A percentile compares a stretch with the other conserved stretches of the same genome.
These are phyloP conservation scores for Myioborus melanocephalus DNA, from an alignment of 2,797 vertebrate species.

Conservation along the genomic window DNA sequence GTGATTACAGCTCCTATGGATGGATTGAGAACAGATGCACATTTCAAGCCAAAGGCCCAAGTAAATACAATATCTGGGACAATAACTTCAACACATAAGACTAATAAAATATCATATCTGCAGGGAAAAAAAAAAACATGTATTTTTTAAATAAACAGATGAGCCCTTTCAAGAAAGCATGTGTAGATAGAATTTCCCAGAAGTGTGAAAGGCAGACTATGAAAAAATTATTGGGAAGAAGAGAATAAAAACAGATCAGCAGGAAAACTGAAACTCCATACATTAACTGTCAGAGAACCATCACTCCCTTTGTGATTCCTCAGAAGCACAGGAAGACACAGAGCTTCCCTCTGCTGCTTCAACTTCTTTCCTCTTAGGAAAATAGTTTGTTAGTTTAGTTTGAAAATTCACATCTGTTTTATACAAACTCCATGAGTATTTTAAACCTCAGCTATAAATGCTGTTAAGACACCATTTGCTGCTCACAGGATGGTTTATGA, in stretches of 20 bases:
- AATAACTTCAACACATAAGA: not conserved
- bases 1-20: not conserved
- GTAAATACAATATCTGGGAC: not conserved
- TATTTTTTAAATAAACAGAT: conserved; percentile 13
- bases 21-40: not conserved
- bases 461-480: conserved; percentile 10
- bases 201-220: not conserved
- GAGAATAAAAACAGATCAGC: not conserved
- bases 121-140: not conserved
- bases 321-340: not conserved
- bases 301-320: not conserved
- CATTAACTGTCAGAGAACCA: not conserved
- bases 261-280: not conserved
- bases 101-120: not conserved
- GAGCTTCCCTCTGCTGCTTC: not conserved
- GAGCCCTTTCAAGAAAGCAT: not conserved
- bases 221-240: not conserved
- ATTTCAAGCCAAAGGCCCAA: not conserved
- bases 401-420: conserved; percentile 62
- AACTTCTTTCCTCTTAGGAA: not conserved
- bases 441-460: conserved; percentile 30
- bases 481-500: conserved; percentile 41
- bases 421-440: conserved; percentile 28
- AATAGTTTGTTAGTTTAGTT: conserved; percentile 17
- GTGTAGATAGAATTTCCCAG: not conserved